Conservation (phyloP, 2,797 vertebrate species). For the Philypnodon macrostomus region DNA sequence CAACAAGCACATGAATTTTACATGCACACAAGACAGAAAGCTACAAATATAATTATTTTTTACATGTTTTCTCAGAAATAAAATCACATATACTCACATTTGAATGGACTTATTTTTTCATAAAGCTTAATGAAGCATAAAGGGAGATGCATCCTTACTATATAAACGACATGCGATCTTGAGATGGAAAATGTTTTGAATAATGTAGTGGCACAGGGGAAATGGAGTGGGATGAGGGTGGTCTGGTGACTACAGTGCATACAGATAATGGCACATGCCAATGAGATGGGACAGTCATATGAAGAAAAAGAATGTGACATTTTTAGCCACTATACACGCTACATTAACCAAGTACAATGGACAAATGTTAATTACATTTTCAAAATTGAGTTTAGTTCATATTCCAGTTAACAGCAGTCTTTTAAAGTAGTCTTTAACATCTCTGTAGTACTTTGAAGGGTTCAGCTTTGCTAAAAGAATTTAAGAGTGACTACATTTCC, state of each 20-base stretch:
- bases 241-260: conserved; percentile 19
- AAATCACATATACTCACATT: background rate
- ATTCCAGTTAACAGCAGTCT: too few relatives aligned
- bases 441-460: too few relatives aligned
- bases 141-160: too few relatives aligned
- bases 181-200: conserved; percentile 28
- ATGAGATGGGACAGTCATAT: conserved; percentile 14
- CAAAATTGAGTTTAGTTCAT: too few relatives aligned
- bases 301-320: conserved; percentile 16
- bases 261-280: conserved; percentile 40
- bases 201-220: conserved; percentile 37
- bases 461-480: too few relatives aligned
- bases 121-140: too few relatives aligned
- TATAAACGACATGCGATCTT: conserved; percentile 5
- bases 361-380: too few relatives aligned
- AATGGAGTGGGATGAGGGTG: conserved; percentile 15
- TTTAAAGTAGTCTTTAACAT: too few relatives aligned
- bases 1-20: conserved; percentile 8
- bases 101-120: background rate
- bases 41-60: background rate
- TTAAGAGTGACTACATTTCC: too few relatives aligned
- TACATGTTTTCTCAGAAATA: conserved; percentile 8
- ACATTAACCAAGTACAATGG: conserved; percentile 1
- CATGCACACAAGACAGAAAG: conserved; percentile 14
- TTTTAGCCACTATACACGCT: background rate